Percentiles rank a stretch among this genome's conserved stretches.
Evolutionary conservation across 2,113 vertebrate genomes (phyloP).

Genomic region (Microcebus jonahi): DNA sequence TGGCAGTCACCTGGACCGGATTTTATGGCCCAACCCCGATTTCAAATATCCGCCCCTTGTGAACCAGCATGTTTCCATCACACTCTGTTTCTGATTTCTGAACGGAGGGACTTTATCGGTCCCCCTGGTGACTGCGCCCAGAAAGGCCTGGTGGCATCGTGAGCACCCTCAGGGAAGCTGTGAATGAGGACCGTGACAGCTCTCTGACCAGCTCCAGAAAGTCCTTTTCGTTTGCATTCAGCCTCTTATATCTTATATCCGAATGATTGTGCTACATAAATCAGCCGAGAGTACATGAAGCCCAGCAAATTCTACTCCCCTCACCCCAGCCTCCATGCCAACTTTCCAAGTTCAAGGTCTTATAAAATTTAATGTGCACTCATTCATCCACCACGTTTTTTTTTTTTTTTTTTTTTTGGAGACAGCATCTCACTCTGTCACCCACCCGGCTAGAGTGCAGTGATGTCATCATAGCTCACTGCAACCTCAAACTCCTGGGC

Average conservation of each 20-base stretch:
- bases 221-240: neutral
- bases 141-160: neutral
- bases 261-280: neutral
- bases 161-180: neutral
- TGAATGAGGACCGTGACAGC: accelerated
- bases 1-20: neutral
- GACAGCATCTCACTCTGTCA: too few species aligned
- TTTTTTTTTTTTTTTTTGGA: too few species aligned
- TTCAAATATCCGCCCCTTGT: neutral
- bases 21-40: neutral
- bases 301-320: neutral
- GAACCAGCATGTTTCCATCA: neutral
- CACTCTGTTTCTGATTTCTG: neutral
- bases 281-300: neutral
- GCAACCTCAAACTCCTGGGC: too few species aligned
- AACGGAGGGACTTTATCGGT: neutral
- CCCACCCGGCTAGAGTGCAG: too few species aligned
- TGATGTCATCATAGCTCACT: too few species aligned
- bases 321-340: neutral
- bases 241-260: neutral
- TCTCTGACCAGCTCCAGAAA: neutral
- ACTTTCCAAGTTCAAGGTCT: neutral
- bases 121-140: neutral
- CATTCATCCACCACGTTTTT: neutral
- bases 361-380: neutral